phyloP scores from a whole-genome alignment of 2,113 vertebrate species.

The Synodontis membranacea region DNA sequence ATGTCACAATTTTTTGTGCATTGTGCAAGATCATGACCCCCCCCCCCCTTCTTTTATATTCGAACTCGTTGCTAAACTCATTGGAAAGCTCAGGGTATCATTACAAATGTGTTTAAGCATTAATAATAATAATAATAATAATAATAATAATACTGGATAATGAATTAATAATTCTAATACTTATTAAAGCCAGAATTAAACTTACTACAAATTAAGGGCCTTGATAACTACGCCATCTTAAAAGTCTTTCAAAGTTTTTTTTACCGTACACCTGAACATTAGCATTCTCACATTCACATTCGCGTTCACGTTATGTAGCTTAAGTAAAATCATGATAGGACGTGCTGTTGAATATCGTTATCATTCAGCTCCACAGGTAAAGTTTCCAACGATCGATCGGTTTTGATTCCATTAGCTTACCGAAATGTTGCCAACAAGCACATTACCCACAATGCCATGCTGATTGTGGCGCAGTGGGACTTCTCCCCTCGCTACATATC shows the following conservation, averaged over 20 bases:
- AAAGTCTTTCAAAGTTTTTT: too few relatives aligned
- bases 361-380: background rate
- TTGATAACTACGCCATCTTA: background rate
- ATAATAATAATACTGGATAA: background rate
- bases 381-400: background rate
- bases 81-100: background rate
- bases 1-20: too few relatives aligned
- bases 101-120: background rate
- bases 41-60: too few relatives aligned
- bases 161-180: background rate
- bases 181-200: background rate
- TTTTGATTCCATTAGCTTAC: background rate
- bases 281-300: background rate
- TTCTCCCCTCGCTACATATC: background rate
- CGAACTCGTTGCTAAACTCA: background rate
- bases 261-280: background rate
- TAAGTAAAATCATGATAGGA: background rate
- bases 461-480: background rate
- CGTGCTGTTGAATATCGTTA: background rate
- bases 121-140: background rate
- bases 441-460: background rate
- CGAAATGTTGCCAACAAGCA: background rate
- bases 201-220: background rate
- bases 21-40: too few relatives aligned
- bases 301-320: background rate